Evolutionary conservation across 2,888 invertebrate species (phyloP).

Genomic region (Patella pellucida): DNA sequence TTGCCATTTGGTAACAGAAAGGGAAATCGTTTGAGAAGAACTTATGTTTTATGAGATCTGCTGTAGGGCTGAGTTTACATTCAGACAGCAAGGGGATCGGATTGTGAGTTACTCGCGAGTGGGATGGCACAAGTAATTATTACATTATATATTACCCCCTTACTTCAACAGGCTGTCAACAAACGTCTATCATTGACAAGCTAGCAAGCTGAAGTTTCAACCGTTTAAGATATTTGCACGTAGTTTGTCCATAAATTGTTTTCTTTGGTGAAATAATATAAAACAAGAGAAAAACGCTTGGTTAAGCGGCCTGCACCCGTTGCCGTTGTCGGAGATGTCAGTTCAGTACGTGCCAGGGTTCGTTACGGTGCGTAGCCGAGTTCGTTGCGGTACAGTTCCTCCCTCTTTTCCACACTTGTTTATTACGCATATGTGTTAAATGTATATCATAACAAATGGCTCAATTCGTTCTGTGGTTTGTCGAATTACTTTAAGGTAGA

Average conservation of each 20-base stretch:
- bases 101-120: too few relatives aligned
- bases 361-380: neutral
- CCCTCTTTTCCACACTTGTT: neutral
- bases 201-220: neutral
- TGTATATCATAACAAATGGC: neutral
- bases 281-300: conserved; percentile 1
- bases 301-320: conserved; percentile 5
- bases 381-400: neutral
- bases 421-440: too few relatives aligned
- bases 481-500: neutral
- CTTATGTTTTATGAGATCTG: neutral
- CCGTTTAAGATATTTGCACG: conserved; percentile 10
- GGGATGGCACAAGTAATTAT: neutral
- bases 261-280: neutral
- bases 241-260: conserved; percentile 1
- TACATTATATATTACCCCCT: conserved; percentile 6
- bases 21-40: too few relatives aligned
- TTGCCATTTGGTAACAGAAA: too few relatives aligned
- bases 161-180: conserved; percentile 5
- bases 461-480: neutral
- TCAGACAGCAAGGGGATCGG: neutral
- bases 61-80: conserved; percentile 1
- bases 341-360: neutral
- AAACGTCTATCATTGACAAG: neutral
- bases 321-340: neutral